phyloP scores from a whole-genome alignment of 2,888 invertebrate genomes.

The Synergus laeviventris region DNA sequence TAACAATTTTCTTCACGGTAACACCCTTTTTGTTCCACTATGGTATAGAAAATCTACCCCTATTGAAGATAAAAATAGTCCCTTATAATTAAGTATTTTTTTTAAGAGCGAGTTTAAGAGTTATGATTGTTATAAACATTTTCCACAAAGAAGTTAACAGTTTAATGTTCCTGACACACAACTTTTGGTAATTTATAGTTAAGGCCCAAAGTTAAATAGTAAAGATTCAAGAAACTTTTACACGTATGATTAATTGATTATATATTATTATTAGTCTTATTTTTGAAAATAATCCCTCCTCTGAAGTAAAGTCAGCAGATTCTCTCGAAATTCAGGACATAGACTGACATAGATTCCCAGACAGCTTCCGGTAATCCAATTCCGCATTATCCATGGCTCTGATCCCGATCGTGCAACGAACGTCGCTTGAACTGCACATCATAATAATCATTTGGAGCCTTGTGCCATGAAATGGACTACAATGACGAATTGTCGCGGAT shows the following conservation, averaged over 20 bases:
- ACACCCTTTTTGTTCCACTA: neutral
- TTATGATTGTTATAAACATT: too few species aligned
- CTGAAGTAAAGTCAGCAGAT: constrained; percentile 26
- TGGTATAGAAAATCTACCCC: neutral
- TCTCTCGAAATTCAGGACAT: constrained; percentile 43
- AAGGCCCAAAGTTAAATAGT: too few species aligned
- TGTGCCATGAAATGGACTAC: constrained; percentile 55
- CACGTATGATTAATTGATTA: too few species aligned
- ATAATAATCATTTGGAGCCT: constrained; percentile 58
- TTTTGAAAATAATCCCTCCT: neutral
- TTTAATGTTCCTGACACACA: too few species aligned
- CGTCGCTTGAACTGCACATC: constrained; percentile 57
- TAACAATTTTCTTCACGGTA: neutral
- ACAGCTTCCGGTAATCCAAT: constrained; percentile 65
- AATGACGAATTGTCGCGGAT: constrained; percentile 60
- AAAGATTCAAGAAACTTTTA: too few species aligned
- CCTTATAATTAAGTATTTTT: too few species aligned
- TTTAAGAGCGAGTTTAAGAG: too few species aligned
- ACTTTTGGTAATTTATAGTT: too few species aligned
- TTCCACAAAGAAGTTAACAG: too few species aligned
- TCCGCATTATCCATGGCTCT: constrained; percentile 64
- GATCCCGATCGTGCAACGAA: constrained; percentile 52
- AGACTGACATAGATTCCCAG: constrained; percentile 59
- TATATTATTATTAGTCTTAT: neutral
- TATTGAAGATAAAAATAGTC: neutral